Base-by-base conservation (phyloP, 2,797 vertebrate genomes). In the Mormyrus proboscirostris region DNA sequence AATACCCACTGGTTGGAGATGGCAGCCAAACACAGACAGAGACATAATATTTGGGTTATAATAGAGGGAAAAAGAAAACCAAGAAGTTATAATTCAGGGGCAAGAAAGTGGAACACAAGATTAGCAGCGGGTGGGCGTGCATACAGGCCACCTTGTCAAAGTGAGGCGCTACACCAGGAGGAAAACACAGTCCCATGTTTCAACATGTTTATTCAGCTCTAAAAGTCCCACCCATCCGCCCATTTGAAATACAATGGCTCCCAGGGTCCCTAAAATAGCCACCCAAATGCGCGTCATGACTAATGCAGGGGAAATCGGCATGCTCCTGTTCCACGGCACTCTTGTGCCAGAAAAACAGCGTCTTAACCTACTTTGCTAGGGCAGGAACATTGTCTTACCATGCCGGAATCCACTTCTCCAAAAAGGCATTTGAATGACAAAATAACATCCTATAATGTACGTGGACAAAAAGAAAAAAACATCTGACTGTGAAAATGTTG, bases 201-300 rank as follows among this genome's bases (percentile, higher is more conserved):
- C 79, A 88, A 88, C 25, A 16, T 53, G 69, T 83, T 79, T 88
- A 82, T 83, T 88, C 50, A 49, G 51, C 33, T 57, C 50, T 19
- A 22, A 38, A 33, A 44, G 88, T 44, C 19, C 76, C 73, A 82
- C 69, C 88, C 33, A 38, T 79, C 19, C 29, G 19, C 49, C n/a
- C 44, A 9, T 19, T 44, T 76, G 16, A 29, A 19, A 38, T 47
- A 88, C 50, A 88, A 88, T 88, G 29, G 16, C 88, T 83, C 38
- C 51, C 53, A 47, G 73, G 79, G 76, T 62, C 89, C 85, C 86
- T 90, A 90, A 93, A 91, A 92, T 91, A 92, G 87, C 87, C 87
- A 29, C 8, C 87, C 83, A 93, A 93, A 93, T 90, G 91, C 1
- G 89, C 92, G 91, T 93, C 92, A 92, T 91, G 89, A 89, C 89